Evolutionary conservation across 1,140 invertebrate species (phyloP).

Genomic region (Frieseomelitta varia): DNA sequence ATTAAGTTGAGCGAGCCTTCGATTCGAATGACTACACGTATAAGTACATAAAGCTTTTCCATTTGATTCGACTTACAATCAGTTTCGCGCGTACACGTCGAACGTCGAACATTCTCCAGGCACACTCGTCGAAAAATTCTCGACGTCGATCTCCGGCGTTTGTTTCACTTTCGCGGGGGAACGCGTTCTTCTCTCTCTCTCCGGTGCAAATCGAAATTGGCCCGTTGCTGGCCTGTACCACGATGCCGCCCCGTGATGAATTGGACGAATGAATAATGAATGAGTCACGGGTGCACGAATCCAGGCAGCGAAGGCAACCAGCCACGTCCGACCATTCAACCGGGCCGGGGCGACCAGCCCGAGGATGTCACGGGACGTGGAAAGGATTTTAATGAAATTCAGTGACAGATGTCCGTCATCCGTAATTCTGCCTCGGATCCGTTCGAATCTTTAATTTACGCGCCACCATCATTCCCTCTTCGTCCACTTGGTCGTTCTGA

Average conservation of each 20-base stretch:
- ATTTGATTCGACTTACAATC: slow-evolving; percentile 26
- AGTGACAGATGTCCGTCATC: slow-evolving; percentile 37
- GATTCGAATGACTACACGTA: too few relatives aligned
- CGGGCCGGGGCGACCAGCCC: not conserved
- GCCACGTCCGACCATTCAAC: not conserved
- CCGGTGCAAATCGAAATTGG: slow-evolving; percentile 26
- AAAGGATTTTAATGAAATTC: slow-evolving; percentile 46
- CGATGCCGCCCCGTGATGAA: slow-evolving; percentile 37
- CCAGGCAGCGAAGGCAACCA: not conserved
- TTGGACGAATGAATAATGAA: slow-evolving; percentile 56
- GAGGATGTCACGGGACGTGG: slow-evolving; percentile 31
- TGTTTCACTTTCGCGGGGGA: not conserved
- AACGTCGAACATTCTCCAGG: not conserved
- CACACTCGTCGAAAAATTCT: not conserved
- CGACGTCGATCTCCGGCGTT: too few relatives aligned
- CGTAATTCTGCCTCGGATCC: slow-evolving; percentile 9
- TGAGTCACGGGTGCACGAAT: slow-evolving; percentile 46
- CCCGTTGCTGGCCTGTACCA: slow-evolving; percentile 9
- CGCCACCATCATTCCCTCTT: not conserved
- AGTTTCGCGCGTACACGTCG: slow-evolving; percentile 54
- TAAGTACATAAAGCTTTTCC: too few relatives aligned
- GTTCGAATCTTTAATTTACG: slow-evolving; percentile 32
- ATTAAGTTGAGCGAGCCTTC: too few relatives aligned
- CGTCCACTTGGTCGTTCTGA: too few relatives aligned
- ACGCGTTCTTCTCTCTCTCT: not conserved